phyloP scores from a whole-genome alignment of 1,140 invertebrate genomes.

The Drosophila kikkawai region DNA sequence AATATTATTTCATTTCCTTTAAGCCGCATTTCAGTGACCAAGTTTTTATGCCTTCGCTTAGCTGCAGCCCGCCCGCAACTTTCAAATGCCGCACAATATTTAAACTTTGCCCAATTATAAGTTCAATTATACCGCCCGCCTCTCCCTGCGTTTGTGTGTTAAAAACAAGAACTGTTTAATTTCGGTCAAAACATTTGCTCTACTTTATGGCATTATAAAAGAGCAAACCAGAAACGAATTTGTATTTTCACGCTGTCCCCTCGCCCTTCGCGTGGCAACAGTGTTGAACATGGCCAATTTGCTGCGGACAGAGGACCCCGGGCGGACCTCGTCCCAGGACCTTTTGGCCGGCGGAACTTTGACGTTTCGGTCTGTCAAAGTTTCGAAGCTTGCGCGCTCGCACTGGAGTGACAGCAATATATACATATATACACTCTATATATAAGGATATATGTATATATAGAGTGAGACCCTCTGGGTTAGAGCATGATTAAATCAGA shows the following conservation, averaged over 20 bases:
- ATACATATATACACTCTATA: background rate
- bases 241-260: conserved; percentile 49
- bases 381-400: conserved; percentile 64
- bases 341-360: conserved; percentile 58
- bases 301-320: conserved; percentile 48
- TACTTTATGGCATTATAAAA: conserved; percentile 69
- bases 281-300: conserved; percentile 73
- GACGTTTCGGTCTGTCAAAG: conserved; percentile 75
- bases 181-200: conserved; percentile 66
- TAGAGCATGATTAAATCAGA: conserved; percentile 70
- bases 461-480: conserved; percentile 12
- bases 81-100: conserved; percentile 50
- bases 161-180: conserved; percentile 64
- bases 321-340: conserved; percentile 20
- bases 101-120: conserved; percentile 67
- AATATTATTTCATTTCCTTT: conserved; percentile 50
- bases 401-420: conserved; percentile 55
- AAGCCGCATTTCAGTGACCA: conserved; percentile 41
- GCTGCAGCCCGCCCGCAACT: conserved; percentile 32
- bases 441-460: background rate
- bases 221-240: conserved; percentile 66
- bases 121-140: conserved; percentile 66
- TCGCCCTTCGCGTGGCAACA: conserved; percentile 29
- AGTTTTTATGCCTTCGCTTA: conserved; percentile 31
- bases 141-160: conserved; percentile 38